Percentiles rank a stretch among this genome's conserved stretches.
Evolutionary conservation across 2,797 vertebrate species (phyloP).

Genomic region (Uromys caudimaculatus): DNA sequence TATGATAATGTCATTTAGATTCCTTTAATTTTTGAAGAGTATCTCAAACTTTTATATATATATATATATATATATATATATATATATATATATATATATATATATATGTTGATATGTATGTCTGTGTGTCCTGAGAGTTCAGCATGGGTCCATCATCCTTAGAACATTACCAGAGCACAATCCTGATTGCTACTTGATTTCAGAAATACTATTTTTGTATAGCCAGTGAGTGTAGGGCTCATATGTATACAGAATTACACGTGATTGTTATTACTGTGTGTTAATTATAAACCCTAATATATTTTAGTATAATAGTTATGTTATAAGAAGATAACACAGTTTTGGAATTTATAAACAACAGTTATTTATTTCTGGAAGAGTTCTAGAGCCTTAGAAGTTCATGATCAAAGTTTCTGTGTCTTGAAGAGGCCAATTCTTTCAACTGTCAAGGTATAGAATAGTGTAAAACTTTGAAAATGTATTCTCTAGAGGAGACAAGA

Average conservation of each 20-base stretch:
- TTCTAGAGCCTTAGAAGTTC: neutral
- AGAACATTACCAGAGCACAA: neutral
- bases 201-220: conserved; percentile 18
- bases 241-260: neutral
- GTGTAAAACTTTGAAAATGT: rapidly evolving
- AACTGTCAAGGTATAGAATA: neutral
- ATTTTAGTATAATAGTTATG: neutral
- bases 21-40: neutral
- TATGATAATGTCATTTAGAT: neutral
- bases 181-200: neutral
- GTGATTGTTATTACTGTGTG: neutral
- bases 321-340: neutral
- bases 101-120: too few species aligned
- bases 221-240: neutral
- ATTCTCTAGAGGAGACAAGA: neutral
- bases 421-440: neutral
- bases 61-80: too few species aligned
- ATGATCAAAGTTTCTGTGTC: neutral
- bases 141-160: neutral
- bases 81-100: too few species aligned
- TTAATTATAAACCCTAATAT: neutral
- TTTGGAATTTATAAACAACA: neutral
- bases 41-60: neutral
- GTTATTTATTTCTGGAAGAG: neutral
- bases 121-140: neutral